phyloP scores from a whole-genome alignment of 2,888 invertebrate genomes.

The Ethmia dodecea region DNA sequence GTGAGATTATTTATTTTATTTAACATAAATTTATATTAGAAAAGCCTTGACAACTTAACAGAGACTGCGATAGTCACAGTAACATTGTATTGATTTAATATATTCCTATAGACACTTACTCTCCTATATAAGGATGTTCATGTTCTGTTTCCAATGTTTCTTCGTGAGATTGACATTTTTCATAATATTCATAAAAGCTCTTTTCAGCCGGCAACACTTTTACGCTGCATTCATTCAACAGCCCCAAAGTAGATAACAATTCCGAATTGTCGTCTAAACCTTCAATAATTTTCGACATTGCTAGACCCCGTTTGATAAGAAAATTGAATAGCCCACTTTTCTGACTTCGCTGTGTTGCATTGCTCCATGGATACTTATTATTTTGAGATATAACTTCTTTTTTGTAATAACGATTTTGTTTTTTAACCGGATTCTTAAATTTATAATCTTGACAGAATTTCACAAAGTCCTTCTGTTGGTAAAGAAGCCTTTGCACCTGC shows the following conservation, averaged over 20 bases:
- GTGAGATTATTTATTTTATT: too few species aligned
- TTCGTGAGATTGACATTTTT: conserved; percentile 49
- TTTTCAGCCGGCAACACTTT: conserved; percentile 52
- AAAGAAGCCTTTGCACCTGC: conserved; percentile 55
- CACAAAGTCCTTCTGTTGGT: conserved; percentile 54
- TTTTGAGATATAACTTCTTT: conserved; percentile 53
- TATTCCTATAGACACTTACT: conserved; percentile 40
- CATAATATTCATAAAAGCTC: conserved; percentile 50
- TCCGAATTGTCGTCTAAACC: conserved; percentile 37
- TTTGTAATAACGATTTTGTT: conserved; percentile 30
- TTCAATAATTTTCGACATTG: conserved; percentile 40
- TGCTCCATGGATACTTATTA: conserved; percentile 65
- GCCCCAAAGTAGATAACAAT: conserved; percentile 40
- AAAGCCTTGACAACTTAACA: too few species aligned
- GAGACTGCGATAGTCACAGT: too few species aligned
- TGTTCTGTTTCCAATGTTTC: conserved; percentile 33
- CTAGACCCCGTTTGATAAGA: conserved; percentile 50
- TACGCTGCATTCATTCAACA: conserved; percentile 47
- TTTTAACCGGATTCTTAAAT: conserved; percentile 40
- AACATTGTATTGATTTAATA: too few species aligned
- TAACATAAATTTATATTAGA: too few species aligned
- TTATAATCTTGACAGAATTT: conserved; percentile 56
- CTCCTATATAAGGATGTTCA: conserved; percentile 29
- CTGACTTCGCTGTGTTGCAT: conserved; percentile 46
- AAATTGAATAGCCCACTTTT: conserved; percentile 46